These are phyloP conservation scores for Aquatica leii DNA, from an alignment of 2,888 invertebrate species.

Conservation along the genomic window DNA sequence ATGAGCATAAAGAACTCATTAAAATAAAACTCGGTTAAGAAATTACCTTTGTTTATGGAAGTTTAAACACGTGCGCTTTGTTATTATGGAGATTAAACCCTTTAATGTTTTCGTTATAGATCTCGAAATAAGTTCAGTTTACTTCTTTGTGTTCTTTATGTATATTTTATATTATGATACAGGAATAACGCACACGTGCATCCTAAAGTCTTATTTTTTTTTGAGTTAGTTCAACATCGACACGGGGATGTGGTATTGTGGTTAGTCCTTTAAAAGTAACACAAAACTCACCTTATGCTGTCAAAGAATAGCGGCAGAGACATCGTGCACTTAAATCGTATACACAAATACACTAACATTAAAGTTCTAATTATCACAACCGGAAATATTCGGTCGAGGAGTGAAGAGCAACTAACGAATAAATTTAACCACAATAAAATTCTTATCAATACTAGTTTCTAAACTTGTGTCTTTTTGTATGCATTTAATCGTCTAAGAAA, in stretches of 20 bases:
- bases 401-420: constrained; percentile 15
- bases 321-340: constrained; percentile 2
- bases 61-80: constrained; percentile 19
- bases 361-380: neutral
- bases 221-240: neutral
- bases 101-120: neutral
- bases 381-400: constrained; percentile 3
- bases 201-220: constrained; percentile 4
- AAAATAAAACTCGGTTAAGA: neutral
- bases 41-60: constrained; percentile 18
- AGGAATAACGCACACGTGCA: constrained; percentile 18
- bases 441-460: constrained; percentile 7
- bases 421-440: neutral
- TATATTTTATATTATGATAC: neutral
- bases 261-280: constrained; percentile 5
- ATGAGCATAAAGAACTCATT: too few species aligned
- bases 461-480: neutral
- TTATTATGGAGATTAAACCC: constrained; percentile 23
- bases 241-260: constrained; percentile 20
- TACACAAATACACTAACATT: neutral
- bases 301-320: constrained; percentile 15
- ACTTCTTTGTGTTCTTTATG: constrained; percentile 10
- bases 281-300: constrained; percentile 14
- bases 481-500: too few species aligned
- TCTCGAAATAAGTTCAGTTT: constrained; percentile 10